Evolutionary conservation across 92 coral and sea anemone genomes (phyloP), one percentile per base, ranked within the genome.

Genomic region (Isaurus tuberculatus): DNA sequence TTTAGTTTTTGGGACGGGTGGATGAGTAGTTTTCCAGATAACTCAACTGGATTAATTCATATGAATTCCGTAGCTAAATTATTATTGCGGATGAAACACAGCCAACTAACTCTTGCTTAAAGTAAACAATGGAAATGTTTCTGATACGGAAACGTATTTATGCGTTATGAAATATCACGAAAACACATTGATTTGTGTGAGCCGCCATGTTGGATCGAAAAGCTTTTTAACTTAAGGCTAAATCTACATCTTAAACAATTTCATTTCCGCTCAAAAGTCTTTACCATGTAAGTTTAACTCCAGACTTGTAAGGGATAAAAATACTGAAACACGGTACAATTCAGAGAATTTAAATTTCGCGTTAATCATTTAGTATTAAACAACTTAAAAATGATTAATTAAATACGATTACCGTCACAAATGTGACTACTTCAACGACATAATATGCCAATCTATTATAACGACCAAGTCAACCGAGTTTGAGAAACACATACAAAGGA

Each of bases 401-500:
- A 48, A 65, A 70, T 46, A 68, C 85, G 22, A 53, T 53, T 44
- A 70, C 28, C 49, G 84, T 28, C 79, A 80, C 73, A 80, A 68
- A 80, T 28, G 84, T 73, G 92, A 89, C 89, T 89, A 74, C 89
- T 81, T 77, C 79, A 80, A 89, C 81, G 92, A 74, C 84, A 89
- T 89, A 63, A 84, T 71, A 84, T 84, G 79, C 85, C 86, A 72
- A 49, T 79, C 83, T 83, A 73, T 73, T 60, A 48, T 73, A 70
- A 67, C 53, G 70, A 28, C 51, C 36, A 79, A 79, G n/a, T 23
- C 22, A 0, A 49, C 13, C 53, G 69, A 77, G 82, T 40, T 57
- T 4, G 16, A 13, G 51, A 4, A 28, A 23, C 37, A 13, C 44
- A 23, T 26, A 55, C 5, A 27, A 14, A 19, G 30, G 17, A 9